phyloP scores from a whole-genome alignment of 2,888 invertebrate genomes.

The Axea sp. region DNA sequence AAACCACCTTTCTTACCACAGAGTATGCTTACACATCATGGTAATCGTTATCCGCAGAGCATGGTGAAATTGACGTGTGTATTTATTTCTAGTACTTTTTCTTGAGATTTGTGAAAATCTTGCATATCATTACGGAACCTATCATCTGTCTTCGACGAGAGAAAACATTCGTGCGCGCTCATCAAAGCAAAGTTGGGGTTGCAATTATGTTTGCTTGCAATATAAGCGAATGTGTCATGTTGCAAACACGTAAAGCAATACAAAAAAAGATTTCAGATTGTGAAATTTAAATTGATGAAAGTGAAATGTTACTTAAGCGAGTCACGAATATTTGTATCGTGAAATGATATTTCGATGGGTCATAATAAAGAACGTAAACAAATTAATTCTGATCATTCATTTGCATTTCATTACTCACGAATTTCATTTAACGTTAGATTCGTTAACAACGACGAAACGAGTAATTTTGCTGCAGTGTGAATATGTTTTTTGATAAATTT shows the following conservation, averaged over 20 bases:
- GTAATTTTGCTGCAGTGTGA: too few species aligned
- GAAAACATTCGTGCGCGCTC: conserved; percentile 6
- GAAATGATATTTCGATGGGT: too few species aligned
- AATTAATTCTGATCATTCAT: too few species aligned
- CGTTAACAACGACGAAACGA: too few species aligned
- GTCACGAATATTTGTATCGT: too few species aligned
- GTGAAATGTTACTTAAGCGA: conserved; percentile 1
- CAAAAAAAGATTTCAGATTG: not conserved
- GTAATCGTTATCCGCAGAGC: conserved; percentile 7
- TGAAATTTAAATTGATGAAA: not conserved
- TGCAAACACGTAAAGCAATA: not conserved
- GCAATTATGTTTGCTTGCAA: conserved; percentile 14
- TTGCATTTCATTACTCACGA: too few species aligned
- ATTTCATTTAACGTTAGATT: too few species aligned
- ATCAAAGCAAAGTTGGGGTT: not conserved
- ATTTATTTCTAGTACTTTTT: conserved; percentile 26
- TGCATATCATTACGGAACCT: conserved; percentile 20
- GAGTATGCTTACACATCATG: conserved; percentile 4
- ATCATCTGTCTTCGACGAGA: conserved; percentile 20
- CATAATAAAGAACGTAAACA: too few species aligned
- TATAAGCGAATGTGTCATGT: not conserved
- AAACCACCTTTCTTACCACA: not conserved
- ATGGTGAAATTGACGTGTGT: conserved; percentile 25
- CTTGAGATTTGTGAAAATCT: not conserved
- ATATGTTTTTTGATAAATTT: too few species aligned